phyloP scores from a whole-genome alignment of 2,113 vertebrate genomes.

The Nipponia nippon region DNA sequence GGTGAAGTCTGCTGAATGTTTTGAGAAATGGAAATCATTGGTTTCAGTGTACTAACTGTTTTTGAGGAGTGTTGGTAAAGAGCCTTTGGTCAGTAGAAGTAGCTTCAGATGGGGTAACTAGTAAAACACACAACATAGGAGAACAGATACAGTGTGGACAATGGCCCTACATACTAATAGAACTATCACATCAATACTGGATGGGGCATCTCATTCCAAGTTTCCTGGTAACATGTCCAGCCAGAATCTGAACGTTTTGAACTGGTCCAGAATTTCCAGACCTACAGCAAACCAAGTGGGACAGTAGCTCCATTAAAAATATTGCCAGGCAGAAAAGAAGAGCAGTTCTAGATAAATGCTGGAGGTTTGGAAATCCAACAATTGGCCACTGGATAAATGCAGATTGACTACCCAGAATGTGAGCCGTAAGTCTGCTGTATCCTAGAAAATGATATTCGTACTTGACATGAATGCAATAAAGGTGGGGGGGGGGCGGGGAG shows the following conservation, averaged over 20 bases:
- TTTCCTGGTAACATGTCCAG: not conserved
- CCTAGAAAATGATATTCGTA: not conserved
- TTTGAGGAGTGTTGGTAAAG: not conserved
- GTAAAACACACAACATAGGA: not conserved
- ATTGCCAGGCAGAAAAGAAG: not conserved
- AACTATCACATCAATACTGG: not conserved
- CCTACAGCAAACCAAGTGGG: not conserved
- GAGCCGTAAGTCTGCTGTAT: not conserved
- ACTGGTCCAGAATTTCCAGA: not conserved
- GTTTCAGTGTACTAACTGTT: not conserved
- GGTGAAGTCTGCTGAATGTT: not conserved
- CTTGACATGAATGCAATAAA: not conserved
- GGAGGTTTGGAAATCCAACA: not conserved
- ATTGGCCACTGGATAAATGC: not conserved
- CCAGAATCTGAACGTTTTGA: not conserved
- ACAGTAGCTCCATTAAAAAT: not conserved
- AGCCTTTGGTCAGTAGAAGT: not conserved
- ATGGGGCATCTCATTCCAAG: not conserved
- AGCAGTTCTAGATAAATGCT: not conserved
- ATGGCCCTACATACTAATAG: not conserved
- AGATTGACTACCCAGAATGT: not conserved
- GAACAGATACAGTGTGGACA: not conserved
- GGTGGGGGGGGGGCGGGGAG: rapidly evolving
- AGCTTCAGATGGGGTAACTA: not conserved
- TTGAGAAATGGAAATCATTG: not conserved